A percentile compares a stretch with the other conserved stretches of the same genome.
Conservation (phyloP, 2,113 vertebrate species). For the Regulus satrapa region DNA sequence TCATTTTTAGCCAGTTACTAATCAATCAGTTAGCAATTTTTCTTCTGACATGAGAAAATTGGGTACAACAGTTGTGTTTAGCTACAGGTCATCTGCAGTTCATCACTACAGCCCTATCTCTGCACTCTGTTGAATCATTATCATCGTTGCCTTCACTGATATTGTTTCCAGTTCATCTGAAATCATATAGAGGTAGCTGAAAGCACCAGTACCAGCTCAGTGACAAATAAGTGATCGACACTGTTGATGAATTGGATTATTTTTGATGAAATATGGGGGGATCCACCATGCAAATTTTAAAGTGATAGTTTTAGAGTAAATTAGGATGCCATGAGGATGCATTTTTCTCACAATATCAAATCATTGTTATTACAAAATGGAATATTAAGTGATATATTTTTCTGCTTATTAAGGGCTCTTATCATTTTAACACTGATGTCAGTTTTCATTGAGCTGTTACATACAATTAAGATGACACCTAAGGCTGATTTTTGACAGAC, state of each 20-base stretch:
- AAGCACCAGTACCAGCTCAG: rapidly evolving
- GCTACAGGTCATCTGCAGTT: background rate
- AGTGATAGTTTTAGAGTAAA: background rate
- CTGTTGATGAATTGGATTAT: too few relatives aligned
- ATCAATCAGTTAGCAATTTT: background rate
- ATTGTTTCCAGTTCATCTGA: background rate
- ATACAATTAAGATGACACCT: background rate
- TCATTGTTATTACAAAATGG: background rate
- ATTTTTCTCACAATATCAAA: background rate
- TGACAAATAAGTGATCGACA: background rate
- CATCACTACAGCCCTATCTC: background rate
- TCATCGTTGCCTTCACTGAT: background rate
- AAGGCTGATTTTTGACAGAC: background rate
- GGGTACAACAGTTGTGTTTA: background rate
- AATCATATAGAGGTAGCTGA: background rate
- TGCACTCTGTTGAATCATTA: background rate
- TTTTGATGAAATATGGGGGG: background rate
- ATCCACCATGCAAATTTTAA: background rate
- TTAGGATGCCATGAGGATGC: background rate
- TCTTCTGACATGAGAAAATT: background rate
- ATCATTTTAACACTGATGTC: background rate
- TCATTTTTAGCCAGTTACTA: background rate
- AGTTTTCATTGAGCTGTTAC: background rate
- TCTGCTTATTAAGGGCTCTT: background rate
- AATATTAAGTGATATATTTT: background rate